Evolutionary conservation across 2,888 invertebrate genomes (phyloP).

Genomic region (Panorpa germanica): DNA sequence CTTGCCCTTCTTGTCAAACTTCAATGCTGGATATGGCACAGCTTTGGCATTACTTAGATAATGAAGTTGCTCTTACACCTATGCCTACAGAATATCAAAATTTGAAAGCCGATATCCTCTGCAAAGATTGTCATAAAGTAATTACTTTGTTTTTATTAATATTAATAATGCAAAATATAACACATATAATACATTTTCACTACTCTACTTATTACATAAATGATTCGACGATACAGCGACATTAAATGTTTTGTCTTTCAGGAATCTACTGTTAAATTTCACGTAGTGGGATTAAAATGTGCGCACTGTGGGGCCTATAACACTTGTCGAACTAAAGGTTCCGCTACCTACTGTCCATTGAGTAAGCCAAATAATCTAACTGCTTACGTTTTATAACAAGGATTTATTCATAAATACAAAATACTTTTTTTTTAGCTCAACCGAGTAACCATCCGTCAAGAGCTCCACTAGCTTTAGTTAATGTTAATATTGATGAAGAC

Average conservation of each 20-base stretch:
- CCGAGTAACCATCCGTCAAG: too few species aligned
- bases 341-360: too few species aligned
- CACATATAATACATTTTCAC: constrained; percentile 8
- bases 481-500: too few species aligned
- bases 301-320: constrained; percentile 78
- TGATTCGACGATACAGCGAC: constrained; percentile 6
- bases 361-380: too few species aligned
- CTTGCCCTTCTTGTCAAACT: constrained; percentile 76
- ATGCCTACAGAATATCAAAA: constrained; percentile 72
- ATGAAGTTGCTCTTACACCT: constrained; percentile 60
- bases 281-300: constrained; percentile 77
- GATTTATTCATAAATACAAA: too few species aligned
- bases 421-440: too few species aligned
- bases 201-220: constrained; percentile 3
- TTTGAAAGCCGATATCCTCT: constrained; percentile 63
- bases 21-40: constrained; percentile 76
- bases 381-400: too few species aligned
- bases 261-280: constrained; percentile 67
- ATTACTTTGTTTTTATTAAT: constrained; percentile 11
- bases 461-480: too few species aligned
- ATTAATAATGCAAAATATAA: constrained; percentile 6
- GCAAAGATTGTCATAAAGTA: constrained; percentile 86
- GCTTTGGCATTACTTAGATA: constrained; percentile 66
- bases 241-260: constrained; percentile 22
- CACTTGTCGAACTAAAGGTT: constrained; percentile 61